These are phyloP conservation scores for Trichosurus vulpecula DNA, from an alignment of 2,797 vertebrate species.

Conservation along the genomic window DNA sequence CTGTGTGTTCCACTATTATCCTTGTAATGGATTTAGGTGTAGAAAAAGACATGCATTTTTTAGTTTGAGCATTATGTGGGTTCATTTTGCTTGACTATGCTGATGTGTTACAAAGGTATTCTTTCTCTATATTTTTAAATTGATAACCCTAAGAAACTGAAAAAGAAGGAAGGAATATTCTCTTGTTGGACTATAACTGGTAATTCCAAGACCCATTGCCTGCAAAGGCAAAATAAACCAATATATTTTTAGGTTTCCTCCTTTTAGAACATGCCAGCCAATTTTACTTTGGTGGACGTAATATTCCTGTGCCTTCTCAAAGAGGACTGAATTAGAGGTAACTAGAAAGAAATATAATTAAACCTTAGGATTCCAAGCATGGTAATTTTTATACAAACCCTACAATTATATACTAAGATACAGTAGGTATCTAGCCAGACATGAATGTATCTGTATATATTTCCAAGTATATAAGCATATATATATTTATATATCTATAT, in stretches of 20 bases:
- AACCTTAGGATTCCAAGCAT: not conserved
- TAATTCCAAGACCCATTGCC: conserved; percentile 27
- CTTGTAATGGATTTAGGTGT: not conserved
- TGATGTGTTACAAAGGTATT: not conserved
- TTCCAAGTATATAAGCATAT: not conserved
- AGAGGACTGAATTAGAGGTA: not conserved
- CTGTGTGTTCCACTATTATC: not conserved
- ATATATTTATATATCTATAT: no score
- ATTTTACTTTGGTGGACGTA: not conserved
- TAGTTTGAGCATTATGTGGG: not conserved
- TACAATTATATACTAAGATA: not conserved
- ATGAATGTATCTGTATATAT: not conserved
- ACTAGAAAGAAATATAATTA: conserved; percentile 20
- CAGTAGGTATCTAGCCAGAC: not conserved
- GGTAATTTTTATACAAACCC: not conserved
- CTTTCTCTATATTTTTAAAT: not conserved
- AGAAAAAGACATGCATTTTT: not conserved
- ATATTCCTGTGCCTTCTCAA: not conserved
- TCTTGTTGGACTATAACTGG: not conserved
- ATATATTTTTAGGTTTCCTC: conserved; percentile 3
- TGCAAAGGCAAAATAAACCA: not conserved
- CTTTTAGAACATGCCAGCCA: not conserved
- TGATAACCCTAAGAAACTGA: not conserved
- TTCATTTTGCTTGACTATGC: not conserved
- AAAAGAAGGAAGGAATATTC: not conserved